Conservation (phyloP, 2,797 vertebrate species). For the Malurus splendens region DNA sequence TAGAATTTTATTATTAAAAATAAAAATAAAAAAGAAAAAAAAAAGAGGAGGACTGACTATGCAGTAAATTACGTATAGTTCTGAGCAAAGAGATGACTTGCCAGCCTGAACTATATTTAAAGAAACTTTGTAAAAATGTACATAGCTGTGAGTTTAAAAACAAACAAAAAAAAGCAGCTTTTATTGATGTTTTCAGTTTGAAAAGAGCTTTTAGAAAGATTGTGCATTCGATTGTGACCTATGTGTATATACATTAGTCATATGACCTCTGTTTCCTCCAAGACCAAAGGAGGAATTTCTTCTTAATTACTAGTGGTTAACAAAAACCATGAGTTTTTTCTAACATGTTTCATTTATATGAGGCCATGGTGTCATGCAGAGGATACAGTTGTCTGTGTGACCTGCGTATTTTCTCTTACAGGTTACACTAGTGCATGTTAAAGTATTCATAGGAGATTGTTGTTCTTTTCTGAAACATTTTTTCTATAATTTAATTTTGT, state of each 20-base stretch:
- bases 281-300: slow-evolving; percentile 59
- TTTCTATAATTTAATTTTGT: slow-evolving; percentile 47
- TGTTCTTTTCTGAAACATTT: slow-evolving; percentile 33
- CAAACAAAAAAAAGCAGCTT: slow-evolving; percentile 63
- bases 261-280: slow-evolving; percentile 69
- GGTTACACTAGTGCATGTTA: slow-evolving; percentile 74
- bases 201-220: slow-evolving; percentile 78
- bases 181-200: slow-evolving; percentile 81
- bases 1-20: slow-evolving; percentile 69
- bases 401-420: slow-evolving; percentile 62
- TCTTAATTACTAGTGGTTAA: slow-evolving; percentile 66
- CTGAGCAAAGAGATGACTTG: slow-evolving; percentile 72
- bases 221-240: slow-evolving; percentile 79
- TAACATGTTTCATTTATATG: slow-evolving; percentile 68
- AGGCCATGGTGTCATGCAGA: slow-evolving; percentile 58
- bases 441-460: slow-evolving; percentile 55
- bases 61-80: slow-evolving; percentile 68
- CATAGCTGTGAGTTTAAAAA: slow-evolving; percentile 82
- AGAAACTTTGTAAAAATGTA: slow-evolving; percentile 87
- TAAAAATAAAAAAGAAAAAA: slow-evolving; percentile 42
- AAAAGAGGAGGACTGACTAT: slow-evolving; percentile 69
- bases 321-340: slow-evolving; percentile 67
- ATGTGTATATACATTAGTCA: slow-evolving; percentile 86
- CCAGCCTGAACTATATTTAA: slow-evolving; percentile 92
- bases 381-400: slow-evolving; percentile 64